phyloP scores from a whole-genome alignment of 2,113 vertebrate genomes.

The Delphinapterus leucas region DNA sequence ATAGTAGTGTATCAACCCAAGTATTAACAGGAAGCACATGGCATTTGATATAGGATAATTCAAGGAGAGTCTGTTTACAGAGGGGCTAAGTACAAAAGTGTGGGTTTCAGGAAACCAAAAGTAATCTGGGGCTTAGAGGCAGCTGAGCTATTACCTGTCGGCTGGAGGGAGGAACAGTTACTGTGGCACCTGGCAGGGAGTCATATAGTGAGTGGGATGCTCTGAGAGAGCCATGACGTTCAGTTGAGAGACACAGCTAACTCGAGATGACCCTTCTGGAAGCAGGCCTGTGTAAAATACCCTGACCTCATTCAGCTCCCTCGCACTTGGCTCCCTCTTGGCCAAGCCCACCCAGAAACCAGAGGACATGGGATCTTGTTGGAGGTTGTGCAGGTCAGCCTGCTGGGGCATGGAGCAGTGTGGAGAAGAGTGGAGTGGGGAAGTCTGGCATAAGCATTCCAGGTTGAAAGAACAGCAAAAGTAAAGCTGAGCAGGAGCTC shows the following conservation, averaged over 20 bases:
- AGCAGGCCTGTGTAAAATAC: background rate
- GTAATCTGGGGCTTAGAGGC: background rate
- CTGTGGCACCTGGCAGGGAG: background rate
- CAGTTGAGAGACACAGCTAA: background rate
- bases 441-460: background rate
- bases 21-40: background rate
- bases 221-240: background rate
- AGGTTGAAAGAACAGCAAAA: background rate
- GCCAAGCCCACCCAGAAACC: background rate
- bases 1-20: background rate
- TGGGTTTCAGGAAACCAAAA: background rate
- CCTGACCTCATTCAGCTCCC: background rate
- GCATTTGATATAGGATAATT: background rate
- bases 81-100: background rate
- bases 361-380: background rate
- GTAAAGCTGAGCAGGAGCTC: background rate
- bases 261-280: background rate
- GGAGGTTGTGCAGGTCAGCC: background rate
- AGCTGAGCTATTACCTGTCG: background rate
- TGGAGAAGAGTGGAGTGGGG: background rate
- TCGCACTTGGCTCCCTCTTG: background rate
- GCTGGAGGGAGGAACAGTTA: background rate
- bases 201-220: background rate
- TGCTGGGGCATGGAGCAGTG: background rate
- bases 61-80: background rate